Evolutionary conservation across 1,140 invertebrate species (phyloP), one percentile per base, ranked within the genome.

Genomic region (Drosophila serrata): DNA sequence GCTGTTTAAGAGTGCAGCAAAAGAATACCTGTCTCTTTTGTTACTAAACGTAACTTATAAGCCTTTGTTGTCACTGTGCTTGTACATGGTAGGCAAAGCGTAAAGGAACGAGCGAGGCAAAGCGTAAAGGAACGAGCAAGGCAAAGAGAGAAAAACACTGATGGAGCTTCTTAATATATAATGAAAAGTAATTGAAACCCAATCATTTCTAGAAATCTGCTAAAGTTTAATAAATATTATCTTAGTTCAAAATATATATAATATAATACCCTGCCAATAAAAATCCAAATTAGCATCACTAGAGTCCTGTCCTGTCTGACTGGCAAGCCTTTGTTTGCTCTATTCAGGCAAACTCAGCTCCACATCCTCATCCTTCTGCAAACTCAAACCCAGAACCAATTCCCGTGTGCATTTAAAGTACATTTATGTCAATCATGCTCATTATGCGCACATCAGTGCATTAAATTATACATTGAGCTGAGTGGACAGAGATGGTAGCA

Each of bases 391-490:
- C 46, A 31, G 17, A 33, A 19, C 51, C 42, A 27, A 69, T 69
- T 86, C 79, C 84, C 84, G 49, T 69, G 80, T 81, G 81, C 74
- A 88, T 84, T 90, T 88, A 90, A 90, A 90, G 85, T 70, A 72
- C 85, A 88, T 88, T 88, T 88, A 90, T 88, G 85, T 88, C 85
- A 88, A 90, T 88, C 85, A 88, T 62, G 65, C 85, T 88, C 85
- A 88, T 88, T 88, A 90, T 88, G 85, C 81, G 74, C 85, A 90
- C 85, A 67, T 85, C 85, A 81, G 74, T 79, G 85, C 85, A 85
- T 88, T 88, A 90, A 88, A 90, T 85, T 86, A 86, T 76, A 56
- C 53, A 84, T 45, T 35, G 45, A 63, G 48, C 15, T 45, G 43
- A 19, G 27, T 53, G 57, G 55, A 37, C 13, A 59, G 37, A 27